A percentile compares a stretch with the other conserved stretches of the same genome.
These are phyloP conservation scores for Eretmochelys imbricata DNA, from an alignment of 2,113 vertebrate species.

Conservation along the genomic window DNA sequence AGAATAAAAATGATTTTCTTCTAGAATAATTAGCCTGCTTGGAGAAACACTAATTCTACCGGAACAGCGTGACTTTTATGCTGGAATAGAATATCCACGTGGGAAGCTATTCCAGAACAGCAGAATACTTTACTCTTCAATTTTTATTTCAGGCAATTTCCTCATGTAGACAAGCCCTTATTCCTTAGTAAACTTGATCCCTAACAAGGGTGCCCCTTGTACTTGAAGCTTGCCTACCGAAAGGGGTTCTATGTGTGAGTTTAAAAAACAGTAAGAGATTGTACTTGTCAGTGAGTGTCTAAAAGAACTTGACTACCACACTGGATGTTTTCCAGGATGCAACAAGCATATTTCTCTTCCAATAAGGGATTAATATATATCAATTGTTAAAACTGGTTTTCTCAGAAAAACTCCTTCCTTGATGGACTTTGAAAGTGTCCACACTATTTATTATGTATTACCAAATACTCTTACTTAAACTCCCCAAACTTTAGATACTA, in stretches of 20 bases:
- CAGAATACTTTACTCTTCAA: background rate
- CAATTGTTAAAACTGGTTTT: slow-evolving; percentile 56
- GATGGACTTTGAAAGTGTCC: slow-evolving; percentile 29
- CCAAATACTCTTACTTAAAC: slow-evolving; percentile 22
- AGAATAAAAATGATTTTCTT: background rate
- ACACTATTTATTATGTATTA: slow-evolving; percentile 38
- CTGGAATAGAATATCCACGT: background rate
- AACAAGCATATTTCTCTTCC: background rate
- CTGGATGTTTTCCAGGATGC: slow-evolving; percentile 39
- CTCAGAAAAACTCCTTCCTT: slow-evolving; percentile 42
- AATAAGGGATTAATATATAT: slow-evolving; percentile 51
- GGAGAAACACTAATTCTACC: background rate
- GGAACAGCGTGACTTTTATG: background rate
- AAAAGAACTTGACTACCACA: slow-evolving; percentile 34
- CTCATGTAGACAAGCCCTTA: background rate
- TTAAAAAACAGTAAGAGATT: background rate
- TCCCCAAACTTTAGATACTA: slow-evolving; percentile 13
- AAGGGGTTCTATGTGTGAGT: background rate
- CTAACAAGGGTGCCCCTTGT: background rate
- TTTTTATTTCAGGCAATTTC: background rate
- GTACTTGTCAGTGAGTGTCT: background rate
- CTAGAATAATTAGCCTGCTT: background rate
- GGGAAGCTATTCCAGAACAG: background rate
- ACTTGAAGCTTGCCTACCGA: background rate
- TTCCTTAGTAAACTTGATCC: background rate